Evolutionary conservation across 30 jellyfish, hydroid and myxozoan genomes (phyloP), one percentile per base, ranked within the genome.

Genomic region (Cassiopea xamachana): DNA sequence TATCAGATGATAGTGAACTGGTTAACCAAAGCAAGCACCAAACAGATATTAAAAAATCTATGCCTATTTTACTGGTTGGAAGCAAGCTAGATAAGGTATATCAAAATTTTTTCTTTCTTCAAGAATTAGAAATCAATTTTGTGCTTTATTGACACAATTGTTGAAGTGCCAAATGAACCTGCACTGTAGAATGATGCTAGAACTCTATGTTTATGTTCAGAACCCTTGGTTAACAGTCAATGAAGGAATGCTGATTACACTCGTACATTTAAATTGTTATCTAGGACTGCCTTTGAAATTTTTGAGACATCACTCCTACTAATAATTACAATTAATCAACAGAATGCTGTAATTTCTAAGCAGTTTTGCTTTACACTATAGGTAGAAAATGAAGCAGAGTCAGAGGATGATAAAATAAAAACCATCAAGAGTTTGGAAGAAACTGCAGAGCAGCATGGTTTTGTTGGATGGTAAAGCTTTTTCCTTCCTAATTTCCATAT

Each of bases 21-120:
- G 77, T 60, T 12, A 84, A 59, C 46, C 87, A 76, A 70, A 91
- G 79, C 39, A 91, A 85, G 60, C 82, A 87, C 87, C 92, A 96
- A 64, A 83, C 92, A 69, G 88, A 85, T 16, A 88, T 92, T 39
- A 92, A 88, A 60, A 76, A 72, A 79, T 87, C 96, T 58, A 84
- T 96, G 46, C 99, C 99, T 5, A 91, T 96, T 49, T 91, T 96
- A n/a, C 94, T 96, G 15, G 90, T 96, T 75, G 99, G 99, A 64
- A 92, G 91, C 91, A 96, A 96, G 73, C 70, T 92, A 15, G 99
- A 96, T 86, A 84, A 96, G 98, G 99, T 96, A 75, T 1, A 2
- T 0, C 68, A 1, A 75, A 27, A 47, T 84, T n/a, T 27, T 14
- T 19, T 7, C 46, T 39, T 19, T 19, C 44, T 59, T 6, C 69